Evolutionary conservation across 2,888 invertebrate genomes (phyloP).

Genomic region (Monopis laevigella): DNA sequence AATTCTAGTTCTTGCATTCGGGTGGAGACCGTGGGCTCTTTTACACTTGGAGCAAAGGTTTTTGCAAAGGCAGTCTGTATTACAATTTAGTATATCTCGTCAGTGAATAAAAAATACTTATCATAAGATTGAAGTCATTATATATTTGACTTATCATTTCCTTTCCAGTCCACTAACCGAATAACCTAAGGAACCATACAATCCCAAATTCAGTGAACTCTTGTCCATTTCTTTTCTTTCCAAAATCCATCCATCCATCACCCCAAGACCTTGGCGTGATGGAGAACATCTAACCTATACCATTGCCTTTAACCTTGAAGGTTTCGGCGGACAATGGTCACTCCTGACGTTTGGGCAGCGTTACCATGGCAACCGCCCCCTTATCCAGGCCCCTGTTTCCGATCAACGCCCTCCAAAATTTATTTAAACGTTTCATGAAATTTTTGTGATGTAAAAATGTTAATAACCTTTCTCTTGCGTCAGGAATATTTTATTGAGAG

Average conservation of each 20-base stretch:
- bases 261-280: conserved; percentile 2
- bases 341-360: conserved; percentile 18
- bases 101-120: too few species aligned
- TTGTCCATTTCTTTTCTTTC: not conserved
- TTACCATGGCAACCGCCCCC: conserved; percentile 29
- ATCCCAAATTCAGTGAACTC: not conserved
- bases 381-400: conserved; percentile 28
- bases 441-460: conserved; percentile 1
- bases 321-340: conserved; percentile 12
- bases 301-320: conserved; percentile 37
- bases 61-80: too few species aligned
- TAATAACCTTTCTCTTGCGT: not conserved
- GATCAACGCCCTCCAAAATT: conserved; percentile 19
- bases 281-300: not conserved
- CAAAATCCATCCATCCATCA: conserved; percentile 3
- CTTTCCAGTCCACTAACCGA: too few species aligned
- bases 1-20: too few species aligned
- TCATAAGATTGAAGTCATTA: too few species aligned
- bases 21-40: too few species aligned
- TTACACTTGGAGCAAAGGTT: too few species aligned
- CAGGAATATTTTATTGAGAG: not conserved
- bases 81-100: too few species aligned
- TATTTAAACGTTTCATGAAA: conserved; percentile 9
- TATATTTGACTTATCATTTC: too few species aligned
- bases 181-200: too few species aligned